Evolutionary conservation across 2,113 vertebrate species (phyloP).

Genomic region (Xiphophorus maculatus): DNA sequence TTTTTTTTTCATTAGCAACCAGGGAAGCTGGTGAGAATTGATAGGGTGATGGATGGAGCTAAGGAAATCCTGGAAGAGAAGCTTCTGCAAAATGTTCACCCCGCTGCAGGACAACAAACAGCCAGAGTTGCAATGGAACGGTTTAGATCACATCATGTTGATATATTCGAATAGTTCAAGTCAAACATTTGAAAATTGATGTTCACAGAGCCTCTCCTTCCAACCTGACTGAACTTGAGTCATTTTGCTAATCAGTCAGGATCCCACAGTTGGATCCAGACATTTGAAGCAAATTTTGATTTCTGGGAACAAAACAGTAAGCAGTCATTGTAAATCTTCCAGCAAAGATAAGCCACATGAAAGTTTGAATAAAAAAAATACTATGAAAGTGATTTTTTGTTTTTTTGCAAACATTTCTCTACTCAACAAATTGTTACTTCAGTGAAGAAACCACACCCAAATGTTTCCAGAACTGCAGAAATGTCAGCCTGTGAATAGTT

Average conservation of each 20-base stretch:
- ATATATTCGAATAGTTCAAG: no score
- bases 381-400: background rate
- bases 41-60: no score
- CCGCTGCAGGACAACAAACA: no score
- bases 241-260: background rate
- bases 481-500: background rate
- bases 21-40: no score
- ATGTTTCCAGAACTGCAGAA: constrained; percentile 46
- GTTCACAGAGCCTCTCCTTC: background rate
- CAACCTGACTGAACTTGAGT: background rate
- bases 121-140: no score
- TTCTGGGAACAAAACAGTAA: constrained; percentile 4
- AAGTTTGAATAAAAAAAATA: background rate
- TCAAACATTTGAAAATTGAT: background rate
- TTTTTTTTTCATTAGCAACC: no score
- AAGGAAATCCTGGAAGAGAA: no score
- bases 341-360: background rate
- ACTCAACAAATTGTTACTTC: constrained; percentile 37
- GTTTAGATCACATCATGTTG: no score
- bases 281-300: background rate
- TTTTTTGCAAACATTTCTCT: constrained; percentile 29
- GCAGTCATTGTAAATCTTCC: constrained; percentile 14
- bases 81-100: no score
- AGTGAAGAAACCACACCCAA: constrained; percentile 14
- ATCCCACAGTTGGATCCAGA: background rate